Percentiles rank a stretch among this genome's conserved stretches.
These are phyloP conservation scores for Toxotes lorentzi DNA, from an alignment of 2,797 vertebrate genomes.

Conservation along the genomic window DNA sequence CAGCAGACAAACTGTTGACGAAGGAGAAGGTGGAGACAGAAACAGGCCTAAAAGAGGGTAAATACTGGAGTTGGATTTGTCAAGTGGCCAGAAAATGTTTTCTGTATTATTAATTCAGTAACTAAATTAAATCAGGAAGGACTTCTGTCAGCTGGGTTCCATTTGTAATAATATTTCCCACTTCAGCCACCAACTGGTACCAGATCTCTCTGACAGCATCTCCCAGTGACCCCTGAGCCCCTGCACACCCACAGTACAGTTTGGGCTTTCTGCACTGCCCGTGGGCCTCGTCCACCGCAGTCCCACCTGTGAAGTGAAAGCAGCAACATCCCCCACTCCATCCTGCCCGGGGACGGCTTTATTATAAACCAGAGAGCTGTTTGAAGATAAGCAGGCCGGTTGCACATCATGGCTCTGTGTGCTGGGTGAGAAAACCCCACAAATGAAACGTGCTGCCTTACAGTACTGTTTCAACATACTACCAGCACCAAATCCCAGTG, in stretches of 20 bases:
- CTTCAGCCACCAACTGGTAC: neutral
- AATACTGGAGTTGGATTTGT: neutral
- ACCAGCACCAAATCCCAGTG: constrained; percentile 53
- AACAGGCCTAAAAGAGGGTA: neutral
- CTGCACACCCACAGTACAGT: neutral
- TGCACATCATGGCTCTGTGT: constrained; percentile 29
- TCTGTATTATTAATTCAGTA: neutral
- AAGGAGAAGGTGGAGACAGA: neutral
- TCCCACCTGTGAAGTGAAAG: constrained; percentile 37
- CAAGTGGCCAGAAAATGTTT: neutral
- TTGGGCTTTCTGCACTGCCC: constrained; percentile 23
- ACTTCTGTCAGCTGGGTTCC: neutral
- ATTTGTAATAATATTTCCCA: constrained; percentile 9
- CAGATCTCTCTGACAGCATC: constrained; percentile 8
- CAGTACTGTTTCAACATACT: constrained; percentile 48
- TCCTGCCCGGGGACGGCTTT: constrained; percentile 43
- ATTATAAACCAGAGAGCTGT: constrained; percentile 64
- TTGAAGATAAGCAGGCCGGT: constrained; percentile 46
- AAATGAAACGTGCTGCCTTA: constrained; percentile 50
- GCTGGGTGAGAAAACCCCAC: constrained; percentile 42
- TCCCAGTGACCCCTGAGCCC: constrained; percentile 9
- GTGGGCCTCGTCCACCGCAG: constrained; percentile 15
- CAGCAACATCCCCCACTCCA: constrained; percentile 31
- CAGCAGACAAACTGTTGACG: too few relatives aligned
- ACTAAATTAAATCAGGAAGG: neutral